A percentile compares a stretch with the other conserved stretches of the same genome.
Evolutionary conservation across 1,140 invertebrate genomes (phyloP).

Genomic region (Probaryconus sp.): DNA sequence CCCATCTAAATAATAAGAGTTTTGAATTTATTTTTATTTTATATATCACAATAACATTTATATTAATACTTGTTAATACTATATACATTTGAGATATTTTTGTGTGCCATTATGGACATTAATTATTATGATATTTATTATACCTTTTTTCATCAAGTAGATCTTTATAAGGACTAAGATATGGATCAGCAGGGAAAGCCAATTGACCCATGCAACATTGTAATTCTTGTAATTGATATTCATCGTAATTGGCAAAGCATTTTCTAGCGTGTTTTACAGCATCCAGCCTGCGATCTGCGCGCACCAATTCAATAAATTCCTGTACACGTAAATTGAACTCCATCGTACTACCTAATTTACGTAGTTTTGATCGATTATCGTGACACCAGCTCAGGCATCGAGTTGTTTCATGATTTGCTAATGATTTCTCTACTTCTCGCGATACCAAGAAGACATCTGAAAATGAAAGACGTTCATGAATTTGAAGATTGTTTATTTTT

Average conservation of each 20-base stretch:
- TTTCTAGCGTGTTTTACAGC: slow-evolving; percentile 97
- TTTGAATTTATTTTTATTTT: too few species aligned
- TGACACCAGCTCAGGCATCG: slow-evolving; percentile 98
- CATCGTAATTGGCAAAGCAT: slow-evolving; percentile 91
- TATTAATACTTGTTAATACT: too few species aligned
- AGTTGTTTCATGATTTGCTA: slow-evolving; percentile 88
- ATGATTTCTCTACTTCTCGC: slow-evolving; percentile 90
- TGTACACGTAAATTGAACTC: slow-evolving; percentile 94
- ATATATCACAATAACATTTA: not conserved
- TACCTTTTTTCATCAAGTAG: slow-evolving; percentile 81
- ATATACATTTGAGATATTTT: too few species aligned
- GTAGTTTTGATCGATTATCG: slow-evolving; percentile 97
- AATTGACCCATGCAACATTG: slow-evolving; percentile 97
- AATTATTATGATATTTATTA: too few species aligned
- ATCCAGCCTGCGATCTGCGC: slow-evolving; percentile 89
- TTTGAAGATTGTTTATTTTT: too few species aligned
- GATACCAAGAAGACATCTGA: slow-evolving; percentile 92
- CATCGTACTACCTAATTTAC: slow-evolving; percentile 93
- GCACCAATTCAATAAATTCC: slow-evolving; percentile 97
- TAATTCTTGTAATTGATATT: slow-evolving; percentile 91
- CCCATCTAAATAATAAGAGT: slow-evolving; percentile 82
- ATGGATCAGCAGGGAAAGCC: slow-evolving; percentile 91
- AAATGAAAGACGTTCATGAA: slow-evolving; percentile 64
- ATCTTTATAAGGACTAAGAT: slow-evolving; percentile 85
- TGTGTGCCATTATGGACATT: too few species aligned